Evolutionary conservation across 64 coral and sea anemone species (phyloP).

Genomic region (Orbicella faveolata): DNA sequence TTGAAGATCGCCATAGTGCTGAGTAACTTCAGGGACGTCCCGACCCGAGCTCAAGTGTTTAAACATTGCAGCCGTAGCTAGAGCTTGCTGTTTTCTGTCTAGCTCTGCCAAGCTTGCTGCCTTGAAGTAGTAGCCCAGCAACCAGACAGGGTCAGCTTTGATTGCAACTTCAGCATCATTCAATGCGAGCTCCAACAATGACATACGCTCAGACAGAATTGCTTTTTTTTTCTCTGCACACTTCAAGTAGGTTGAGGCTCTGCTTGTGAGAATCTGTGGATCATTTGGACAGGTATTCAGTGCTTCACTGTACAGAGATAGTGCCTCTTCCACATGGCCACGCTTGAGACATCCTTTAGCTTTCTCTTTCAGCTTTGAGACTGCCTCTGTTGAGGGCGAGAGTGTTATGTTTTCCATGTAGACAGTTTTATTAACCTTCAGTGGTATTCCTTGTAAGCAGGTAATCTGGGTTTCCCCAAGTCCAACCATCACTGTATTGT

Average conservation of each 20-base stretch:
- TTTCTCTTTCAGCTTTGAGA: background rate
- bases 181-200: background rate
- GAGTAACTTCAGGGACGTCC: background rate
- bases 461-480: background rate
- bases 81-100: conserved; percentile 1
- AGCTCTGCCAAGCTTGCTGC: background rate
- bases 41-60: conserved; percentile 15
- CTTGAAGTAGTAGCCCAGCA: background rate
- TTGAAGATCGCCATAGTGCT: background rate
- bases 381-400: background rate
- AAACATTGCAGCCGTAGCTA: background rate
- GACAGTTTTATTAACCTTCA: background rate
- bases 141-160: background rate
- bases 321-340: background rate
- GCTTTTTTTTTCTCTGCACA: background rate
- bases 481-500: background rate
- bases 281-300: background rate
- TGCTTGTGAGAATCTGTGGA: background rate
- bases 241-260: background rate
- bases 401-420: background rate
- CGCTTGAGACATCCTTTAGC: background rate
- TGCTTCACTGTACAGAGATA: conserved; percentile 6
- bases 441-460: background rate
- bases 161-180: background rate
- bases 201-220: background rate